Evolutionary conservation across 2,797 vertebrate genomes (phyloP).

Genomic region (Myotis vivesi): DNA sequence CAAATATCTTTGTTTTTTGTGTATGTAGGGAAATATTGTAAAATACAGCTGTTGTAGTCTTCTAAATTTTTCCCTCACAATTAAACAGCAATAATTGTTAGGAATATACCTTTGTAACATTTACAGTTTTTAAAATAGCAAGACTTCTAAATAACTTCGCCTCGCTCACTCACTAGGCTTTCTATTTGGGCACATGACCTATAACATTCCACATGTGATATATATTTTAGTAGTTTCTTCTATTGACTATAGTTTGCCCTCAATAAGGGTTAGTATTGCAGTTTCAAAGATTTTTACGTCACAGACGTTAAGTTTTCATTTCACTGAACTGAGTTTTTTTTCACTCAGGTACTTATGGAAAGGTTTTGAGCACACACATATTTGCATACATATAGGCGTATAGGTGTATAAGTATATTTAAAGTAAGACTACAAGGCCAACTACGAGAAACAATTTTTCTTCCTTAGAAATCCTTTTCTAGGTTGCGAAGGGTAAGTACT

Average conservation of each 20-base stretch:
- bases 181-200: neutral
- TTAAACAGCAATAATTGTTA: neutral
- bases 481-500: slow-evolving; percentile 83
- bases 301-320: neutral
- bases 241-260: neutral
- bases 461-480: slow-evolving; percentile 43
- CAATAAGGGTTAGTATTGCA: neutral
- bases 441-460: slow-evolving; percentile 45
- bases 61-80: neutral
- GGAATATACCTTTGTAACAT: neutral
- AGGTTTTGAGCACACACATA: neutral
- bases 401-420: neutral
- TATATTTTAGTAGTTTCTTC: neutral
- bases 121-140: neutral
- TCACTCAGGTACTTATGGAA: slow-evolving; percentile 2
- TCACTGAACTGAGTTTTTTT: slow-evolving; percentile 21
- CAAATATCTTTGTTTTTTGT: neutral
- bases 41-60: neutral
- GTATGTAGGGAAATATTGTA: neutral
- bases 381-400: slow-evolving; percentile 21
- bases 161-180: neutral
- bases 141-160: neutral
- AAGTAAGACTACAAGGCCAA: slow-evolving; percentile 58
- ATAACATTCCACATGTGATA: neutral
- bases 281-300: neutral